A percentile compares a stretch with the other conserved stretches of the same genome.
phyloP scores from a whole-genome alignment of 2,888 invertebrate species.

The Heliconius hortense region DNA sequence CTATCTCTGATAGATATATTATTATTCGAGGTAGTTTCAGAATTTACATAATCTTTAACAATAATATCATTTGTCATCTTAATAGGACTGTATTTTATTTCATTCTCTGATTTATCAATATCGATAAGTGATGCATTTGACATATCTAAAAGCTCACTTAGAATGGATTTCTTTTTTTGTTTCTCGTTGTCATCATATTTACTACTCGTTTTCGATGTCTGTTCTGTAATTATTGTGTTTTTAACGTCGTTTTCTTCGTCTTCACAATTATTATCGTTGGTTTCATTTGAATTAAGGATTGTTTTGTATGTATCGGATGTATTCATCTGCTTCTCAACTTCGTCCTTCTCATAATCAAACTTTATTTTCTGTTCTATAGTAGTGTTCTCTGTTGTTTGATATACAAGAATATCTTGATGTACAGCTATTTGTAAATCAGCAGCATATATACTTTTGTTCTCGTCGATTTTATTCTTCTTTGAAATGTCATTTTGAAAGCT shows the following conservation, averaged over 20 bases:
- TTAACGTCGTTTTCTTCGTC: not conserved
- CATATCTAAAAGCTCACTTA: slow-evolving; percentile 60
- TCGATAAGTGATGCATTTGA: slow-evolving; percentile 45
- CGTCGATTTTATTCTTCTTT: slow-evolving; percentile 22
- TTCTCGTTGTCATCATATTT: not conserved
- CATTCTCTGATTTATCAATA: not conserved
- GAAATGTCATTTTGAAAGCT: slow-evolving; percentile 37
- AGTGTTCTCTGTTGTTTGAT: slow-evolving; percentile 46
- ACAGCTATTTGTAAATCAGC: slow-evolving; percentile 26
- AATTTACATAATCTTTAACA: not conserved
- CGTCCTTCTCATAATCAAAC: not conserved
- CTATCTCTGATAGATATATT: slow-evolving; percentile 47
- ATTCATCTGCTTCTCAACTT: not conserved
- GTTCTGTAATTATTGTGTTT: not conserved
- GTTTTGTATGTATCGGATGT: not conserved
- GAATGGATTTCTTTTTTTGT: slow-evolving; percentile 48
- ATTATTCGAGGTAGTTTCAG: slow-evolving; percentile 46
- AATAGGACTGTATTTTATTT: not conserved
- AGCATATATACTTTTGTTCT: slow-evolving; percentile 27
- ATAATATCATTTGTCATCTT: slow-evolving; percentile 24
- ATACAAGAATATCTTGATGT: slow-evolving; percentile 48
- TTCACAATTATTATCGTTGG: not conserved
- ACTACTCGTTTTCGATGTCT: slow-evolving; percentile 14
- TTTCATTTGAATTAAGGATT: not conserved
- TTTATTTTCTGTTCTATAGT: slow-evolving; percentile 28